Base-by-base conservation (phyloP, 37 sponge, comb jelly and placozoan species). In the Geodia barretti region DNA sequence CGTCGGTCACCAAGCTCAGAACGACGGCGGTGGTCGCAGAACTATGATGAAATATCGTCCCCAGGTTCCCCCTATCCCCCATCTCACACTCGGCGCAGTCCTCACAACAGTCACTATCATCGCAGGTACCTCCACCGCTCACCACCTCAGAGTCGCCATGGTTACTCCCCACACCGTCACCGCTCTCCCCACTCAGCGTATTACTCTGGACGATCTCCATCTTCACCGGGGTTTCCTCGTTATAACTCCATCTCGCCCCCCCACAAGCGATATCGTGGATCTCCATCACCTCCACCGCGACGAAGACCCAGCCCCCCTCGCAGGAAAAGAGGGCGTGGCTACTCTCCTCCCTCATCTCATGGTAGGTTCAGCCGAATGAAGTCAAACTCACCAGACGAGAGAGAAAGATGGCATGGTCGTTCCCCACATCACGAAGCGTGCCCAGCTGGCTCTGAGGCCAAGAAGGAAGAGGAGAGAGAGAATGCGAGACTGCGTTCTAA, bases 31-130 rank as follows among this genome's bases (percentile, higher is more conserved):
- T 32, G 77, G 29, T 38, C 41, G 39, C 71, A n/a, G 5, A 35
- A 61, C 61, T 84, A 64, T 68, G 84, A 76, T 67, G 84, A 84
- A 25, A 84, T 84, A 54, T 75, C 84, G 19, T 66, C 82, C 43
- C 72, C 72, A 28, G 70, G 72, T 0, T 7, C 62, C 11, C 65
- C 29, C 30, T 64, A 64, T 19, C 65, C 65, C 20, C 25, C 29
- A 26, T n/a, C 29, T 5, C n/a, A n/a, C 65, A 64, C 24, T 40
- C 43, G 5, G 47, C 21, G 24, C 21, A 73, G 42, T 8, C 7
- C 73, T 39, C 19, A 5, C 25, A 35, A 73, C 42, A 2, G 26
- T 36, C 36, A 69, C 73, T 39, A 73, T 73, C 41, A 40, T n/a
- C 42, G 14, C 29, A 37, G 73, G 8, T 25, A 34, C 17, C 60